A percentile compares a stretch with the other conserved stretches of the same genome.
Evolutionary conservation across 2,113 vertebrate genomes (phyloP).

Genomic region (Gobius niger): DNA sequence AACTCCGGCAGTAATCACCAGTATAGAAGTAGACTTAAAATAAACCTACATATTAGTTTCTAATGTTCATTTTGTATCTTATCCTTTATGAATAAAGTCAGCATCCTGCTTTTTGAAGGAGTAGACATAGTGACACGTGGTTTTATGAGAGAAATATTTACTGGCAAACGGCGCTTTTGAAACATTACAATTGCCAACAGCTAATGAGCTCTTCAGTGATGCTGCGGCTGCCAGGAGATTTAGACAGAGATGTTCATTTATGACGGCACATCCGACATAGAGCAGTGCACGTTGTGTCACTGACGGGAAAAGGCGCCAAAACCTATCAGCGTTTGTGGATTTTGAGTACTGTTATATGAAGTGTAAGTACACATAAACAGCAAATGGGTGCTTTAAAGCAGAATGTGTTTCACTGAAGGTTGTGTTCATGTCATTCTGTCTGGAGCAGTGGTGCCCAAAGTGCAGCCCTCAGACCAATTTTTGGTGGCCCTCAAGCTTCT

Average conservation of each 20-base stretch:
- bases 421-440: no score
- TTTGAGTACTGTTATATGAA: background rate
- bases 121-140: slow-evolving; percentile 22
- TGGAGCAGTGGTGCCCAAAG: no score
- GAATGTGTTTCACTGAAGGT: no score
- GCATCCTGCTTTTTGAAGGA: slow-evolving; percentile 22
- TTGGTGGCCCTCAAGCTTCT: no score
- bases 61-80: slow-evolving; percentile 25
- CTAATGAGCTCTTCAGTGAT: slow-evolving; percentile 66
- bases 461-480: no score
- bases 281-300: background rate
- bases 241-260: slow-evolving; percentile 7
- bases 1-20: slow-evolving; percentile 18
- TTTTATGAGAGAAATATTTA: slow-evolving; percentile 41
- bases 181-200: slow-evolving; percentile 60
- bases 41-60: slow-evolving; percentile 21
- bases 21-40: slow-evolving; percentile 15
- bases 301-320: background rate
- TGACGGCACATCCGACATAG: slow-evolving; percentile 2
- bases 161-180: slow-evolving; percentile 42
- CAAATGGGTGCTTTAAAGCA: background rate
- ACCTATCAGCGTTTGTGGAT: background rate
- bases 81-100: slow-evolving; percentile 46
- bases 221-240: slow-evolving; percentile 32
- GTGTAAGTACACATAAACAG: background rate